Base-by-base conservation (phyloP, 2,797 vertebrate genomes). In the Myotis vivesi region DNA sequence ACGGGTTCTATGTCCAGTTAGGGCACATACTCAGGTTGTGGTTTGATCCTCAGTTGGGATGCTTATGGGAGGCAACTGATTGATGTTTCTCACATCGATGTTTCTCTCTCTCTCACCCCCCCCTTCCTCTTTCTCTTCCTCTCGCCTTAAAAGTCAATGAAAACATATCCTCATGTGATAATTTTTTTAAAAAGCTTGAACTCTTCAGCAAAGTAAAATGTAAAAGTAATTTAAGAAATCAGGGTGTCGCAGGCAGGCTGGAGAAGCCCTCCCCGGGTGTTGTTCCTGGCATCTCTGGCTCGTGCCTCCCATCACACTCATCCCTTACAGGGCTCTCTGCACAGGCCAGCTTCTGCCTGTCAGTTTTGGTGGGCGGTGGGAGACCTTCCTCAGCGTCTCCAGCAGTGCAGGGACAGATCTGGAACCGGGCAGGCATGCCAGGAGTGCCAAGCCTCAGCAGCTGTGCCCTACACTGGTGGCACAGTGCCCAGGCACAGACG, bases 381-480 rank as follows among this genome's bases (percentile, higher is more conserved):
- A 73, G 46, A 30, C 33, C 69, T 66, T 89, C 28, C 86, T 28
- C 68, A 8, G 1, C 4, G 85, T 13, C 28, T 44, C 73, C n/a
- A 55, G 73, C 84, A 95, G 91, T 53, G 38, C 22, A 66, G 66
- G 83, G 84, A 87, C 72, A 95, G 92, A 90, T 76, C 49, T 57
- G 76, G 80, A 87, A 77, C 16, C 1, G 1, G 72, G 55, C 38
- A 9, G 80, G 38, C 76, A 87, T 12, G 51, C 64, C 8, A 10
- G 66, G 83, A 84, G 55, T 49, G 88, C 77, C 41, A 46, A 73
- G 59, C 64, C 59, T 80, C 75, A 36, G 81, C 84, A 90, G 84
- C 80, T 76, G 86, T 75, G 87, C 76, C 75, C 72, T 5, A 28
- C 6, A 0, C 20, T 12, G 55, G 57, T 86, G 92, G 97, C 89